These are phyloP conservation scores for Grapholita molesta DNA, from an alignment of 1,140 invertebrate species.

Conservation along the genomic window DNA sequence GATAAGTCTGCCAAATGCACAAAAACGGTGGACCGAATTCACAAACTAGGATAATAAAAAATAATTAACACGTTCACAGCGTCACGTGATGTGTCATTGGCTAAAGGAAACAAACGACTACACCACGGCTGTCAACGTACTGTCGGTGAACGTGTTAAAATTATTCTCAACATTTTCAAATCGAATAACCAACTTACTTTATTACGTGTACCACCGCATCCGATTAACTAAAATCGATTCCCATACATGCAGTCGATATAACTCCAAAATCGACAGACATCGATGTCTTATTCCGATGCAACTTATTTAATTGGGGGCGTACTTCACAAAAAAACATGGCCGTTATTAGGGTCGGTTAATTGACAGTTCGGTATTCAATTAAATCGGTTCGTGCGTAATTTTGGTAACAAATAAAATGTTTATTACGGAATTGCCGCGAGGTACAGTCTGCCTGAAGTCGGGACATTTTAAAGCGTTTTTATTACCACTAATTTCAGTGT, in stretches of 20 bases:
- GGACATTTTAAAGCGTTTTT: constrained; percentile 1
- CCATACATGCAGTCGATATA: not conserved
- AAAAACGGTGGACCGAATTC: too few relatives aligned
- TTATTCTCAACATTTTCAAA: too few relatives aligned
- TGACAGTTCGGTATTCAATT: not conserved
- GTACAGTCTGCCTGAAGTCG: not conserved
- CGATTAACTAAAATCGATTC: not conserved
- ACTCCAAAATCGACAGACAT: not conserved
- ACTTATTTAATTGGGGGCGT: not conserved
- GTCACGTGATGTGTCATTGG: too few relatives aligned
- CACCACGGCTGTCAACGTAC: too few relatives aligned
- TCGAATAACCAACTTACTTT: too few relatives aligned
- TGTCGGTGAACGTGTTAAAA: too few relatives aligned
- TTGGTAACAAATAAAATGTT: not conserved
- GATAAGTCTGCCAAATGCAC: too few relatives aligned
- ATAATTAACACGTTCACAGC: too few relatives aligned
- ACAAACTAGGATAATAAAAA: too few relatives aligned
- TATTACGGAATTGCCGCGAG: not conserved
- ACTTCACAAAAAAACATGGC: not conserved
- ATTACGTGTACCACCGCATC: not conserved
- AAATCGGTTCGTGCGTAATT: not conserved
- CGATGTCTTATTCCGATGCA: not conserved
- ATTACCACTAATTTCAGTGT: constrained; percentile 13
- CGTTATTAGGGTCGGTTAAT: not conserved
- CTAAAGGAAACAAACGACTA: too few relatives aligned